Percentiles rank a stretch among this genome's conserved stretches.
These are phyloP conservation scores for Drosophila neocordata DNA, from an alignment of 1,140 invertebrate species.

Conservation along the genomic window DNA sequence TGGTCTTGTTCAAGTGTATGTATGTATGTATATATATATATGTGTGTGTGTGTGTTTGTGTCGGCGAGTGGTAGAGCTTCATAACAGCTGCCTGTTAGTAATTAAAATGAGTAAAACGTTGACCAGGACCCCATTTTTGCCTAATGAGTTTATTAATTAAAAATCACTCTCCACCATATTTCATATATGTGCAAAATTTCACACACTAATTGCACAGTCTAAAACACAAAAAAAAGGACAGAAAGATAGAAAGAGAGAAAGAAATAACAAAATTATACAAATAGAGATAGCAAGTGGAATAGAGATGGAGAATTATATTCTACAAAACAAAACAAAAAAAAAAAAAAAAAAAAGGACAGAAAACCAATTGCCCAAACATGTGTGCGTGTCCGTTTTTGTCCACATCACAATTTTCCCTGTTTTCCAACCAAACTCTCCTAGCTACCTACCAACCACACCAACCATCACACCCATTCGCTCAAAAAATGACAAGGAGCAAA, in stretches of 20 bases:
- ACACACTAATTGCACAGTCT: slow-evolving; percentile 43
- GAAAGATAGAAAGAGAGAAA: background rate
- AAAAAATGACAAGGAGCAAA: slow-evolving; percentile 50
- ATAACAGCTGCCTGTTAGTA: slow-evolving; percentile 64
- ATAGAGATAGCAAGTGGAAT: background rate
- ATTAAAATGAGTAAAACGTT: slow-evolving; percentile 65
- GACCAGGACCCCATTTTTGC: slow-evolving; percentile 37
- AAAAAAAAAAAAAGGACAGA: slow-evolving; percentile 11
- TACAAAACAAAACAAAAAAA: slow-evolving; percentile 26
- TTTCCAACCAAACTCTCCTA: no score
- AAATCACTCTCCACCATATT: slow-evolving; percentile 55
- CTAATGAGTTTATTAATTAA: slow-evolving; percentile 79
- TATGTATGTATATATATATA: background rate
- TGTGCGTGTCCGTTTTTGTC: slow-evolving; percentile 1
- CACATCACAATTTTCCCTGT: background rate
- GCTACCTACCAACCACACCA: no score
- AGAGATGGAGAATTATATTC: slow-evolving; percentile 29
- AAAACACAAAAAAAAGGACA: slow-evolving; percentile 9
- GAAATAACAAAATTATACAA: no score
- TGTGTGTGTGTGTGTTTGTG: background rate
- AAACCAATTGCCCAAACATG: slow-evolving; percentile 4
- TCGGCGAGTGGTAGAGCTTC: background rate
- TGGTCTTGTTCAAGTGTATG: background rate
- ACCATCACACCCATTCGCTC: no score
- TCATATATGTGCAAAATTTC: slow-evolving; percentile 15